These are phyloP conservation scores for Alviniconcha strummeri DNA, from an alignment of 2,888 invertebrate species.

Conservation along the genomic window DNA sequence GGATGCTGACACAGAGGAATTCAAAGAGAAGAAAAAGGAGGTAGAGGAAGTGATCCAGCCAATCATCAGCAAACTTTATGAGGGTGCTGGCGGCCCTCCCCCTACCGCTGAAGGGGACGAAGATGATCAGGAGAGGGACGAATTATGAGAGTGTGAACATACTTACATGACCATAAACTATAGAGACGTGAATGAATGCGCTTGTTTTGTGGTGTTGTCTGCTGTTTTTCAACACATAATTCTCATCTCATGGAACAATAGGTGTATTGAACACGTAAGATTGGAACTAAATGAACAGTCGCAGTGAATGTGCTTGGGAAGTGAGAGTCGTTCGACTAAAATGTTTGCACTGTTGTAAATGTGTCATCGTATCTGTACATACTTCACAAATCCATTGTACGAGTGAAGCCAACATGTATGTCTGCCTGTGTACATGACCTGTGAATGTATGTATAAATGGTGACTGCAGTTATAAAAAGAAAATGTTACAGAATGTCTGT, in stretches of 20 bases:
- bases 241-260: background rate
- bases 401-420: too few relatives aligned
- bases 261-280: too few relatives aligned
- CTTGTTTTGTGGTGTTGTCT: background rate
- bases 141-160: slow-evolving; percentile 35
- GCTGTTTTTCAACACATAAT: background rate
- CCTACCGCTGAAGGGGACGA: slow-evolving; percentile 76
- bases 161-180: background rate
- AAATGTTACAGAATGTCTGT: too few relatives aligned
- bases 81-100: slow-evolving; percentile 82
- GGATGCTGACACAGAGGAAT: slow-evolving; percentile 92
- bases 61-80: slow-evolving; percentile 95
- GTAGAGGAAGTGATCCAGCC: slow-evolving; percentile 96
- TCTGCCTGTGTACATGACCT: too few relatives aligned
- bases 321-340: too few relatives aligned
- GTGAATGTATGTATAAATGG: too few relatives aligned
- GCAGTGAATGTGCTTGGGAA: too few relatives aligned
- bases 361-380: too few relatives aligned
- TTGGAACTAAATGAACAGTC: too few relatives aligned
- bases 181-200: background rate
- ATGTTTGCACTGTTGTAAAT: too few relatives aligned
- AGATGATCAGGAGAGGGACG: slow-evolving; percentile 40
- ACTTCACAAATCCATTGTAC: too few relatives aligned
- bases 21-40: slow-evolving; percentile 94
- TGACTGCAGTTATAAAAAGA: too few relatives aligned